These are phyloP conservation scores for Calcarius lapponicus DNA, from an alignment of 2,797 vertebrate genomes.

Conservation along the genomic window DNA sequence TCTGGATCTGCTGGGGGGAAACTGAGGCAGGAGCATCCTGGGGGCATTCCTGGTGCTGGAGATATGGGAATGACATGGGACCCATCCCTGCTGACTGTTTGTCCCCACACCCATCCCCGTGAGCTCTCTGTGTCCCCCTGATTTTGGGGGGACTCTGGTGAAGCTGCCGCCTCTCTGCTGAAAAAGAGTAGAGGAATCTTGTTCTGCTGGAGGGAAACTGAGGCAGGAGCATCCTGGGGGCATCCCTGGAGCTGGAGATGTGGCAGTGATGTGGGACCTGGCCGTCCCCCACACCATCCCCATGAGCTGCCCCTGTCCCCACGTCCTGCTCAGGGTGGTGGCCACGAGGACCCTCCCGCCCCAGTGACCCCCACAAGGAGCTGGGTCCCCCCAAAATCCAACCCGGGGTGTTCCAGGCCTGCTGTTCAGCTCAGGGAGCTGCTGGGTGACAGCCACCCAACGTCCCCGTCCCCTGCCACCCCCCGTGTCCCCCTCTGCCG, in stretches of 20 bases:
- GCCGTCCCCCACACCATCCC: fast-evolving
- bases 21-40: too few species aligned
- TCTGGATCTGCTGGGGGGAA: too few species aligned
- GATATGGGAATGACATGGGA: too few species aligned
- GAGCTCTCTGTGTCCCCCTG: too few species aligned
- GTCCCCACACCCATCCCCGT: too few species aligned
- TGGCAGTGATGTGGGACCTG: not conserved
- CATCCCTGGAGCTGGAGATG: not conserved
- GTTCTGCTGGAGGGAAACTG: not conserved
- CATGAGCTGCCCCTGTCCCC: not conserved
- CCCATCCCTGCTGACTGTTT: too few species aligned
- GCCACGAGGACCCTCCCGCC: not conserved
- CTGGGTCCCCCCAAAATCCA: fast-evolving
- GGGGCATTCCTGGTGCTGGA: too few species aligned
- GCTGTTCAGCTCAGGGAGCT: not conserved
- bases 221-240: not conserved
- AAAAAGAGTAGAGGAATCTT: too few species aligned
- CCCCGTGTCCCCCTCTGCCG: not conserved
- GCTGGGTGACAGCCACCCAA: not conserved
- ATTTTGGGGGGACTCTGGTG: fast-evolving
- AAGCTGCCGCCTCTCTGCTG: not conserved
- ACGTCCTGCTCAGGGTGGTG: not conserved
- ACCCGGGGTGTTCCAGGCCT: fast-evolving
- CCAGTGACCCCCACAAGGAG: not conserved
- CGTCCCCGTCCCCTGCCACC: not conserved